Conservation (phyloP, 2,797 vertebrate genomes). For the Stomatorhinus walkeri region DNA sequence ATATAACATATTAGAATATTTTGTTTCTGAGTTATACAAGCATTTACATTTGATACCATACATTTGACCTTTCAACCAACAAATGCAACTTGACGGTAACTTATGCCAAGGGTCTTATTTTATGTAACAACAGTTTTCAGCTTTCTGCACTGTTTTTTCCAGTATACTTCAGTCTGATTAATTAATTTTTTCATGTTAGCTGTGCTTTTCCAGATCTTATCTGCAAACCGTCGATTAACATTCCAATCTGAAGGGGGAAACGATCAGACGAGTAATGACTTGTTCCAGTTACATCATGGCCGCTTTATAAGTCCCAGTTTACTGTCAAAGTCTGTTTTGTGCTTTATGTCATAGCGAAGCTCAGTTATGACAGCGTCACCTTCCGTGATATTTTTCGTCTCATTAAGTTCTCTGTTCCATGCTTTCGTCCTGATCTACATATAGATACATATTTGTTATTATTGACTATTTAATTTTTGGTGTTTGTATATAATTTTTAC, state of each 20-base stretch:
- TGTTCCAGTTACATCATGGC: conserved; percentile 39
- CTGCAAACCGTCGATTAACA: conserved; percentile 22
- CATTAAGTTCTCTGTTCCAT: neutral
- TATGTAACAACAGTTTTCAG: neutral
- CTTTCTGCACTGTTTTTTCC: neutral
- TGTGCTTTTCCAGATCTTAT: conserved; percentile 8
- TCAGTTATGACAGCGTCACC: neutral
- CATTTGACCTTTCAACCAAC: neutral
- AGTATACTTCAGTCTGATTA: conserved; percentile 5
- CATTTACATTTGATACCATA: neutral
- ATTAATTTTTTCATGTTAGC: conserved; percentile 2
- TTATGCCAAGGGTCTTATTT: neutral
- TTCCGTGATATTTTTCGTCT: neutral
- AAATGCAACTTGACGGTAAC: neutral
- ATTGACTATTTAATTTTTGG: neutral
- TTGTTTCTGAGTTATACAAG: neutral
- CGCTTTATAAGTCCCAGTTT: conserved; percentile 23
- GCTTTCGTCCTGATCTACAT: neutral
- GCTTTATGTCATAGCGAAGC: neutral
- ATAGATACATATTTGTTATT: neutral
- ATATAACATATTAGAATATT: neutral
- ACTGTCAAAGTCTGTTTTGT: neutral
- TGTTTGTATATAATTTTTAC: neutral
- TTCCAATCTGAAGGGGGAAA: conserved; percentile 40
- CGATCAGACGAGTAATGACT: conserved; percentile 27